Base-by-base conservation (phyloP, 1,140 invertebrate species). In the Ectropis grisescens region DNA sequence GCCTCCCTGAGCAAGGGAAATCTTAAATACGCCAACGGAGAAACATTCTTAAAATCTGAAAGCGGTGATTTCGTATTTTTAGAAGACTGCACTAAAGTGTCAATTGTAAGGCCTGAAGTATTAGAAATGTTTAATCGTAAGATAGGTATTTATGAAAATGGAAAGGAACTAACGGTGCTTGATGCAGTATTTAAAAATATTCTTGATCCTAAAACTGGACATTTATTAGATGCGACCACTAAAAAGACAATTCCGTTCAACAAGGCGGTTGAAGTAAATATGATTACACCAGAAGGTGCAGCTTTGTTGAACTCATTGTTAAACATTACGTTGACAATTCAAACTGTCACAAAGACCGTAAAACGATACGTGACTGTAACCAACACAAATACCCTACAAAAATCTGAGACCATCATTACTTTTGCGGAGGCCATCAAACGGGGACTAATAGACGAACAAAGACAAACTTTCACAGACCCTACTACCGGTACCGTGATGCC, bases 261-360 rank as follows among this genome's bases (percentile, higher is more conserved):
- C 54, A 90, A 93, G 62, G 94, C 94, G 19, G 91, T 98, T 32
- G 89, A 92, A 65, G 86, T 90, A 23, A 90, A 91, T 59, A 84
- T 95, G 32, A 93, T 97, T 8, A 91, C 93, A 5, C 87, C 90
- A 1, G 91, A 96, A 70, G 94, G 95, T 31, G 93, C 93, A 26
- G 89, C 92, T 37, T 83, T 94, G 34, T 79, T 96, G 25, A 91
- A 93, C 66, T 91, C 91, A 58, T 75, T 96, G 32, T 72, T 95
- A 29, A 92, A 93, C 67, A 91, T 97, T 37, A 93, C 92, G 8
- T 85, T 95, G 6, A 94, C 92, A 2, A 90, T 92, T 2, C 91
- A 93, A 52, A 93, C 92, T 1, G 90, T 94, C 2, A 93, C 91
- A 2, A 91, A 91, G 75, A 90, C 91, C 16, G 87, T 93, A 7